Base-by-base conservation (phyloP, 2,888 invertebrate species). In the Ectemnius continuus region DNA sequence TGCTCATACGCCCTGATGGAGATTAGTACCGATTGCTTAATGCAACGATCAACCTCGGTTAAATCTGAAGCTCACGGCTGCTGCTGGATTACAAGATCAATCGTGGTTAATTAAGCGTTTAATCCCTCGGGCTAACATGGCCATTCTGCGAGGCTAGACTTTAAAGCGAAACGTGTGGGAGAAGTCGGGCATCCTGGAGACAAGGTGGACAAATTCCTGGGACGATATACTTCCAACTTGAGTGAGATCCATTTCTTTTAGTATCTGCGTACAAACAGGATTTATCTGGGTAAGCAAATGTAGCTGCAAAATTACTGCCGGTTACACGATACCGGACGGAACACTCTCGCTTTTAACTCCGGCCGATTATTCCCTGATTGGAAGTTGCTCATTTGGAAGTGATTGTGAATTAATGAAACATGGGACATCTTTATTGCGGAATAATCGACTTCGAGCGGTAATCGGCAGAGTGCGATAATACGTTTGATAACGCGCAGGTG, bases 111-210 rank as follows among this genome's bases (percentile, higher is more conserved):
- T 52, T 52, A 52, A 14, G 52, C 52, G 52, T 5, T 52, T 52
- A 52, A 16, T 52, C 36, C 36, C 36, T 36, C 14, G 52, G 52
- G n/a, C 52, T 5, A 5, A 16, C 16, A 11, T 13, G 52, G 16
- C 52, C 4, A 52, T 52, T 52, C n/a, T 6, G 52, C 52, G 4
- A 52, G 52, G 2, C 77, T 79, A 84, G 61, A 82, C 64, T 87
- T 92, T 92, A 82, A 94, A 93, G 83, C 93, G 93, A 88, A 94
- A 94, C 0, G 93, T 92, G 57, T 92, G 91, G 13, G 91, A 84
- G 86, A 95, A 94, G 83, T 94, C 94, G 0, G 94, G 92, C 86
- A 94, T 92, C 89, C 94, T 93, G 2, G 93, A 88, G 79, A 94
- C 91, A 1, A 94, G 92, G 76, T 94, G 93, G 76, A 92, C 91